A percentile compares a stretch with the other conserved stretches of the same genome.
Conservation (phyloP, 1,140 invertebrate genomes). For the Bicyclus anynana region DNA sequence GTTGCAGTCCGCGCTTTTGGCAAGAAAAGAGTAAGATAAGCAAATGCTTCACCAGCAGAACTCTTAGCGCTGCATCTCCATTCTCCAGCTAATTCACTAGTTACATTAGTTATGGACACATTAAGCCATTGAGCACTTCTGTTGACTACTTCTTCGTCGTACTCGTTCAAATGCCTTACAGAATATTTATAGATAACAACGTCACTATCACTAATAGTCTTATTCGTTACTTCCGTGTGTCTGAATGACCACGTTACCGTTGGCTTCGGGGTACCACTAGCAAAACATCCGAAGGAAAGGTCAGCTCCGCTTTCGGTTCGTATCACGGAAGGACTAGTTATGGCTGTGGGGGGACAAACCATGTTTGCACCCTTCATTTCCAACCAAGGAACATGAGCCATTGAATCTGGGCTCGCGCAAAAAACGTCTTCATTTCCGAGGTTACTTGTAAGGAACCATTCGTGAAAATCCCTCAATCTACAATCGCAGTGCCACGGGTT, state of each 20-base stretch:
- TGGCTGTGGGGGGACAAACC: conserved; percentile 53
- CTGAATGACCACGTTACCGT: conserved; percentile 88
- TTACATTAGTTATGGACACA: conserved; percentile 67
- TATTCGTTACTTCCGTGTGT: conserved; percentile 68
- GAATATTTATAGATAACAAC: conserved; percentile 46
- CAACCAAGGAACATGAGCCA: conserved; percentile 47
- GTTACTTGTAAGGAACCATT: conserved; percentile 85
- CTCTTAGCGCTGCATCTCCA: conserved; percentile 71
- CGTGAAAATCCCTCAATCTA: conserved; percentile 86
- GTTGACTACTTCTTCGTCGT: conserved; percentile 53
- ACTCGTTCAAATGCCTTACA: conserved; percentile 46
- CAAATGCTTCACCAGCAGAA: conserved; percentile 52
- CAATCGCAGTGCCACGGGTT: conserved; percentile 95
- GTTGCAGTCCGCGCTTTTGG: conserved; percentile 59
- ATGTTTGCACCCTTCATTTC: conserved; percentile 52
- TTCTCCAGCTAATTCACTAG: conserved; percentile 65
- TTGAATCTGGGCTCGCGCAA: conserved; percentile 50
- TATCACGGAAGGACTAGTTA: conserved; percentile 54
- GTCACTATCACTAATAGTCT: conserved; percentile 46
- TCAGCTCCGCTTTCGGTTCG: conserved; percentile 62
- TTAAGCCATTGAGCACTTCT: conserved; percentile 70
- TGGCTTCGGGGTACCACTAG: conserved; percentile 89
- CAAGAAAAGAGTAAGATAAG: conserved; percentile 60
- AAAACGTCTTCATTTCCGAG: conserved; percentile 62
- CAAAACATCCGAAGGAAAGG: conserved; percentile 86